A percentile compares a stretch with the other conserved stretches of the same genome.
phyloP scores from a whole-genome alignment of 1,140 invertebrate species.

The Chymomyza costata region DNA sequence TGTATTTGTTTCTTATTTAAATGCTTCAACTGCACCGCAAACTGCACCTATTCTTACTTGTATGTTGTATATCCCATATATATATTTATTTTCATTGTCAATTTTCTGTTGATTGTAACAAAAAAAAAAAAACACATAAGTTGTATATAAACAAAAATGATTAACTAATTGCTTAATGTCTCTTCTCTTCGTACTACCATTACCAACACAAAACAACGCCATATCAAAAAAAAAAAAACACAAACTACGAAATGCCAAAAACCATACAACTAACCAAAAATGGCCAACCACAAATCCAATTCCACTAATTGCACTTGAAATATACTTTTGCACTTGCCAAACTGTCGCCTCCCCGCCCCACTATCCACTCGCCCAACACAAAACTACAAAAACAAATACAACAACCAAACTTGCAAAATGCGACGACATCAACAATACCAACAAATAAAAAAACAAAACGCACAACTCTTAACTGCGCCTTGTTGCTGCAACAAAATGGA shows the following conservation, averaged over 20 bases:
- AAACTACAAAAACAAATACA: conserved; percentile 29
- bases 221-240: conserved; percentile 14
- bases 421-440: no score
- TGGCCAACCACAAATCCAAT: conserved; percentile 65
- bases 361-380: conserved; percentile 36
- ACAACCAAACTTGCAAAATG: conserved; percentile 57
- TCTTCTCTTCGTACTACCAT: conserved; percentile 38
- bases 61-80: no score
- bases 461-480: conserved; percentile 26
- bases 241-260: conserved; percentile 4
- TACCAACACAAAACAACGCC: conserved; percentile 3
- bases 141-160: conserved; percentile 27
- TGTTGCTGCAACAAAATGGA: conserved; percentile 44
- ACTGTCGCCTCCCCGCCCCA: no score
- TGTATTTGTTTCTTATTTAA: no score
- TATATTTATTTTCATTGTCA: conserved; percentile 13
- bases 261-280: conserved; percentile 27
- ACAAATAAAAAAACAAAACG: conserved; percentile 14
- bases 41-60: conserved; percentile 44
- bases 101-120: conserved; percentile 10
- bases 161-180: conserved; percentile 65
- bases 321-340: conserved; percentile 67
- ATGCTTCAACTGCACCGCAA: conserved; percentile 50
- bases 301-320: conserved; percentile 72
- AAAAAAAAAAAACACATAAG: conserved; percentile 12